Conservation (phyloP, 1,140 invertebrate species). For the Danaus plexippus region DNA sequence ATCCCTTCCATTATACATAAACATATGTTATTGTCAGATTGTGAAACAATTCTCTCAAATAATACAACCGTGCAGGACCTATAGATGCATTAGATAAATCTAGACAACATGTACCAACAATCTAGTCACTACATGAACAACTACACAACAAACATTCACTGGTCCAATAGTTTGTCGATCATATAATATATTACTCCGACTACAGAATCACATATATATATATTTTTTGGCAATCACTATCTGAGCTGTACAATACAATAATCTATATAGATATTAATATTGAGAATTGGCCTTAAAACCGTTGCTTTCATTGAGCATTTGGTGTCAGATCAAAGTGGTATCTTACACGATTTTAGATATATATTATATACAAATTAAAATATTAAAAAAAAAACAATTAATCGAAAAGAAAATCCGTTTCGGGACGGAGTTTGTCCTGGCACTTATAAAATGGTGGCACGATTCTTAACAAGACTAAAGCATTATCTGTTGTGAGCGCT, state of each 20-base stretch:
- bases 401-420: conserved; percentile 43
- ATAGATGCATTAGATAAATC: conserved; percentile 8
- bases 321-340: background rate
- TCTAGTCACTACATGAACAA: conserved; percentile 65
- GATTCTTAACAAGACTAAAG: conserved; percentile 32
- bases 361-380: too few species aligned
- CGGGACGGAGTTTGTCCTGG: conserved; percentile 55
- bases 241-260: conserved; percentile 39
- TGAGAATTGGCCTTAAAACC: conserved; percentile 7
- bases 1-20: background rate
- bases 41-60: conserved; percentile 18
- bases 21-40: conserved; percentile 17
- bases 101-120: conserved; percentile 61
- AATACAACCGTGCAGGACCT: conserved; percentile 20
- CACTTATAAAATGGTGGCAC: conserved; percentile 54
- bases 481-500: conserved; percentile 14
- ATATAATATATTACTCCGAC: conserved; percentile 39
- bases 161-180: conserved; percentile 54
- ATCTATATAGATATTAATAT: conserved; percentile 8
- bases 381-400: conserved; percentile 15
- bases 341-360: too few species aligned
- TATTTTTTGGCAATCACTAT: conserved; percentile 62
- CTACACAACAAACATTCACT: conserved; percentile 62
- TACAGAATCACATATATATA: conserved; percentile 58
- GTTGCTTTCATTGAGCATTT: conserved; percentile 18